A percentile compares a stretch with the other conserved stretches of the same genome.
Evolutionary conservation across 30 jellyfish, hydroid and myxozoan genomes (phyloP).

Genomic region (Aurelia sp.): DNA sequence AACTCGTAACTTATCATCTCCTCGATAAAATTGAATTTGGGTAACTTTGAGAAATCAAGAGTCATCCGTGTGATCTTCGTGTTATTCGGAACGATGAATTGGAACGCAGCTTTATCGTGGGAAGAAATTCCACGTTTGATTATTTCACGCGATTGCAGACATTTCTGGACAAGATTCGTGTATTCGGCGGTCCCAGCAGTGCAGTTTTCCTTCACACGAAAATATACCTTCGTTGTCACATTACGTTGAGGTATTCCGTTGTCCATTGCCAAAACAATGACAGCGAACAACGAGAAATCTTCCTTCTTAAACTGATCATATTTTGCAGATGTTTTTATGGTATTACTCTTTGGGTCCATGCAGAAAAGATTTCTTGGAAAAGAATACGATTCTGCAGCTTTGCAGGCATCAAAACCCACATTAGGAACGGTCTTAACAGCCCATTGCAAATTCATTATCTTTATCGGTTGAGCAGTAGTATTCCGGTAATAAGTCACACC

Average conservation of each 20-base stretch:
- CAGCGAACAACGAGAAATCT: constrained; percentile 34
- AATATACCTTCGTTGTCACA: constrained; percentile 43
- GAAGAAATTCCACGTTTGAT: not conserved
- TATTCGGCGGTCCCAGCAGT: constrained; percentile 13
- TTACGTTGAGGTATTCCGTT: constrained; percentile 52
- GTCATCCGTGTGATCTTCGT: constrained; percentile 20
- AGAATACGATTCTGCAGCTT: constrained; percentile 25
- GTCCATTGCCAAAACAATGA: constrained; percentile 43
- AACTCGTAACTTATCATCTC: constrained; percentile 4
- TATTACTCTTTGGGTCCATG: constrained; percentile 45
- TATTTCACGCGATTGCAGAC: constrained; percentile 30
- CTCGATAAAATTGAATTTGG: constrained; percentile 2
- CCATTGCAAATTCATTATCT: constrained; percentile 29
- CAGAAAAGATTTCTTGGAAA: constrained; percentile 69
- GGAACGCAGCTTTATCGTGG: constrained; percentile 20
- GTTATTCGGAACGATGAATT: constrained; percentile 33
- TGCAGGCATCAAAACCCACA: constrained; percentile 12
- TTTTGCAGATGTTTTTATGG: constrained; percentile 38
- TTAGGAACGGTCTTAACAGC: constrained; percentile 23
- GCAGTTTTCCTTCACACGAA: constrained; percentile 65
- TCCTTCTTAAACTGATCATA: constrained; percentile 13
- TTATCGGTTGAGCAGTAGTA: constrained; percentile 32
- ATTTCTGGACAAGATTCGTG: constrained; percentile 19
- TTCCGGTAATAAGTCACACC: constrained; percentile 55
- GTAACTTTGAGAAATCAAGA: not conserved